Base-by-base conservation (phyloP, 2,888 invertebrate genomes). In the Eristalis pertinax region DNA sequence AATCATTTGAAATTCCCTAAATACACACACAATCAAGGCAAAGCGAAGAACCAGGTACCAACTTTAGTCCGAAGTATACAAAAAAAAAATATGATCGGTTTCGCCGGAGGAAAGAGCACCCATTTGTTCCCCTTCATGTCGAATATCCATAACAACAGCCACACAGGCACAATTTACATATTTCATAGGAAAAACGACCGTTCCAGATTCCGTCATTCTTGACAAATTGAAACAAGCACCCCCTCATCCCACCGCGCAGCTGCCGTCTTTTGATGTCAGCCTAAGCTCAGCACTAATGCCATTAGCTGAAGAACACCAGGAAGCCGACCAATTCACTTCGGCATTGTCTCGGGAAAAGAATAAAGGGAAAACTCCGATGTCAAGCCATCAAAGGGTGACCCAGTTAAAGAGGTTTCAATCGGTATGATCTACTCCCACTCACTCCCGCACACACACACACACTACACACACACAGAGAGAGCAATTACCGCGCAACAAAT, bases 401-500 rank as follows among this genome's bases (percentile, higher is more conserved):
- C 50, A 73, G 32, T 50, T 65, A 8, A 19, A 8, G 8, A n/a
- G 24, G 11, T 26, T 56, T 19, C 50, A 50, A 19, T 19, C 43
- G 43, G 15, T 50, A 22, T 50, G 50, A 50, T 50, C 50, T 19
- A n/a, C 50, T 43, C 2, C 4, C n/a, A 19, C n/a, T 7, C 8
- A 13, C 19, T 19, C 38, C 64, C 19, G 13, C 15, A 29, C n/a
- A 29, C 26, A 38, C 60, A n/a, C n/a, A n/a, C n/a, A n/a, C n/a
- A n/a, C n/a, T n/a, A n/a, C n/a, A n/a, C n/a, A 41, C 74, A 35
- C 65, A 2, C 38, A n/a, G 19, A 19, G 19, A 29, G 50, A 7
- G 63, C 32, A 68, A 60, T 62, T 64, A 75, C 70, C 69, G 60
- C 35, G 79, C n/a, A 50, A 60, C 24, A 74, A 83, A 75, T 79